These are phyloP conservation scores for Colostygia pectinataria DNA, from an alignment of 2,888 invertebrate genomes.

Conservation along the genomic window DNA sequence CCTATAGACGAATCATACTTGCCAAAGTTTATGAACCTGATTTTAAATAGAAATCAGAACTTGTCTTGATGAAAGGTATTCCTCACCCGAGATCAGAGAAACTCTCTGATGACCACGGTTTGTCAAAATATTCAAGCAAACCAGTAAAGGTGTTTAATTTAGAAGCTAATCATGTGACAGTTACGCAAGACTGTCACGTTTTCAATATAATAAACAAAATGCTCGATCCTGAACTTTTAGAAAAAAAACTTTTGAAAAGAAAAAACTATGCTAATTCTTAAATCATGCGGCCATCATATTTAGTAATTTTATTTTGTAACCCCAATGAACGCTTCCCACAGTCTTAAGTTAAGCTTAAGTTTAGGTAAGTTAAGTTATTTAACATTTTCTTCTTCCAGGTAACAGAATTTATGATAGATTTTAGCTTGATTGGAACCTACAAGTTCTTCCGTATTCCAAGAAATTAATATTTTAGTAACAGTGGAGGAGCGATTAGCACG, in stretches of 20 bases:
- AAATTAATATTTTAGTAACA: too few species aligned
- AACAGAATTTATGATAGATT: too few species aligned
- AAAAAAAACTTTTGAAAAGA: constrained; percentile 24
- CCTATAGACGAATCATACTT: constrained; percentile 40
- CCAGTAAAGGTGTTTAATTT: constrained; percentile 40
- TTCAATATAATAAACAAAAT: constrained; percentile 43
- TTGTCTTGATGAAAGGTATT: constrained; percentile 44
- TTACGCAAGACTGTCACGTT: constrained; percentile 39
- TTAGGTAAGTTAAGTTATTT: too few species aligned
- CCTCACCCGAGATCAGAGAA: constrained; percentile 35
- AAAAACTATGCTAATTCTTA: constrained; percentile 7
- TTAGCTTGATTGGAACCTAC: too few species aligned
- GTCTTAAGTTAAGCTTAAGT: too few species aligned
- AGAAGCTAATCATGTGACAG: constrained; percentile 38
- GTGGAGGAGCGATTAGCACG: too few species aligned
- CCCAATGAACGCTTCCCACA: too few species aligned
- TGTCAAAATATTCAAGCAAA: constrained; percentile 39
- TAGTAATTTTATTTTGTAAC: neutral
- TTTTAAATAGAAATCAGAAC: constrained; percentile 41
- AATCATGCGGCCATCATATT: constrained; percentile 4
- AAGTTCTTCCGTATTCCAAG: too few species aligned
- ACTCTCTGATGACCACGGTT: constrained; percentile 41
- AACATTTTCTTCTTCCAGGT: too few species aligned
- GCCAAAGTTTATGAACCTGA: constrained; percentile 40
- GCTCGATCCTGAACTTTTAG: constrained; percentile 33